A percentile compares a stretch with the other conserved stretches of the same genome.
These are phyloP conservation scores for Micrastur ruficollis DNA, from an alignment of 2,797 vertebrate species.

Conservation along the genomic window DNA sequence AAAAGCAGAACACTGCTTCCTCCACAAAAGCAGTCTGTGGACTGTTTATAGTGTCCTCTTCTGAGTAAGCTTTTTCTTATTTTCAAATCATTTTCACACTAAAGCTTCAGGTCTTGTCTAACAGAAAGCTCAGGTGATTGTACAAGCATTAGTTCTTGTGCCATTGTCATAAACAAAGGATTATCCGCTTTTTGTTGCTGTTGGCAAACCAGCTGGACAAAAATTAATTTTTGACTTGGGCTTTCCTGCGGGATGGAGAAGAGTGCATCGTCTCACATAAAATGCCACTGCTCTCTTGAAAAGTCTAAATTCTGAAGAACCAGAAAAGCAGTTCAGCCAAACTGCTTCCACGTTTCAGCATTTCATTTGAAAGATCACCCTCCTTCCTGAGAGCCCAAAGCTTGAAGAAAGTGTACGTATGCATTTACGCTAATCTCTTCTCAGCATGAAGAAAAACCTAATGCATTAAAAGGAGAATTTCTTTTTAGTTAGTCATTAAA, in stretches of 20 bases:
- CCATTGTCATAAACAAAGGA: neutral
- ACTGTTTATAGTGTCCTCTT: neutral
- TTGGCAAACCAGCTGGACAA: neutral
- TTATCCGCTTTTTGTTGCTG: neutral
- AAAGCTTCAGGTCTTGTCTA: neutral
- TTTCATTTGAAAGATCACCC: neutral
- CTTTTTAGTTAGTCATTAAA: neutral
- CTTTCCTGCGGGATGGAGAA: neutral
- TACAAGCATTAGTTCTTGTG: neutral
- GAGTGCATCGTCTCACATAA: neutral
- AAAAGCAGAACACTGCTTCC: neutral
- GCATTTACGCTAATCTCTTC: neutral
- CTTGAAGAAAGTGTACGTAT: neutral
- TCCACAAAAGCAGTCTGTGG: neutral
- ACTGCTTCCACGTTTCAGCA: neutral
- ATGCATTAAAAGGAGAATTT: neutral
- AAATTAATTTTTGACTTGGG: neutral
- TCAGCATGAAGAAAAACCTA: neutral
- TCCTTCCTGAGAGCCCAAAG: neutral
- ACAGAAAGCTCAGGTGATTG: neutral
- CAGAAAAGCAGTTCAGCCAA: neutral
- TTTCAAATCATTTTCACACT: neutral
- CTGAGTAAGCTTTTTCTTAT: neutral
- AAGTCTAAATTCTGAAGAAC: neutral
- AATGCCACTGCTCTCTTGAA: neutral